Percentiles rank a stretch among this genome's conserved stretches.
Conservation (phyloP, 1,140 invertebrate genomes). For the Pogonomyrmex barbatus region DNA sequence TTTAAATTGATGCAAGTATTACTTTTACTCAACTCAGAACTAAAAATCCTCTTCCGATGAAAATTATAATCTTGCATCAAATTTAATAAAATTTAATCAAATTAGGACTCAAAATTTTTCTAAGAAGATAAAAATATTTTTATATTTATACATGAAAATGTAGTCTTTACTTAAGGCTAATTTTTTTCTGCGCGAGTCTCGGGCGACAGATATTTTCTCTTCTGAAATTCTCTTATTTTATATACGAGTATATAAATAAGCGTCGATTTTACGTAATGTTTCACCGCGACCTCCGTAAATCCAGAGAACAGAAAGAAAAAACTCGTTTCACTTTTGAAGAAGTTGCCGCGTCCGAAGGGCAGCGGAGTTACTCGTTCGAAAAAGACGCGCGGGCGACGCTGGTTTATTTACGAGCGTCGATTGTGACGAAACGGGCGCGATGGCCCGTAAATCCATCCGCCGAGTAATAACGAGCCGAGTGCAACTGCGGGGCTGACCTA, state of each 20-base stretch:
- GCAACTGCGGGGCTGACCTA: neutral
- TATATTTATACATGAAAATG: too few relatives aligned
- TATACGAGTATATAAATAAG: neutral
- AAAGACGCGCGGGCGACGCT: neutral
- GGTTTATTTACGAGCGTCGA: slow-evolving; percentile 66
- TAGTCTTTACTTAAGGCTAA: too few relatives aligned
- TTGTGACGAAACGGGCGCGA: slow-evolving; percentile 64
- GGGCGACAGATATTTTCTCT: neutral
- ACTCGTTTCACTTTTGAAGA: slow-evolving; percentile 5
- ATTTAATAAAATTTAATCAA: too few relatives aligned
- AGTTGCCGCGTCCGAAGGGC: neutral
- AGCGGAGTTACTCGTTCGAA: neutral
- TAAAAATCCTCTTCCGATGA: too few relatives aligned
- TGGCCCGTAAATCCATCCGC: slow-evolving; percentile 70
- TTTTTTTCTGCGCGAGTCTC: neutral
- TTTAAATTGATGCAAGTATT: too few relatives aligned
- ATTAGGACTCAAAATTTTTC: too few relatives aligned
- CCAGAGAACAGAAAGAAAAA: slow-evolving; percentile 6
- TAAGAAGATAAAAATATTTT: too few relatives aligned
- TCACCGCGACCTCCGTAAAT: slow-evolving; percentile 11
- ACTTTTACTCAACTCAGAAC: too few relatives aligned
- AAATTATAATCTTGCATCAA: too few relatives aligned
- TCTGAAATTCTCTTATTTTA: neutral
- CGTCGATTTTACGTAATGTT: neutral
- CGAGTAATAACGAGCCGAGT: slow-evolving; percentile 68